A percentile compares a stretch with the other conserved stretches of the same genome.
These are phyloP conservation scores for Oscheius sp. DNA, from an alignment of 2,888 invertebrate genomes.

Conservation along the genomic window DNA sequence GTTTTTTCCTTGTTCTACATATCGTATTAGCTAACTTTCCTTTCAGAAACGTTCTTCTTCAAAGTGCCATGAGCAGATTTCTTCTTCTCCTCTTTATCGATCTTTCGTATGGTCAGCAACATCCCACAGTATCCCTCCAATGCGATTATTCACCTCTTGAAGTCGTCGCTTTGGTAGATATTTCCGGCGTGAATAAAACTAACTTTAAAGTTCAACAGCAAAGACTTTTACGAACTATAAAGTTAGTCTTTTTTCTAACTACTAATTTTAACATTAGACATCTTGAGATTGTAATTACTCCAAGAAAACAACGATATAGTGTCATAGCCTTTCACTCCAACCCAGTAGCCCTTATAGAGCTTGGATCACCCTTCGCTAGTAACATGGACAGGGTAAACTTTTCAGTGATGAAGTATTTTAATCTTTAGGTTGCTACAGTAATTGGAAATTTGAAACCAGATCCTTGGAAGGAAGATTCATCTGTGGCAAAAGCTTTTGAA, in stretches of 20 bases:
- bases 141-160: slow-evolving; percentile 25
- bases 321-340: slow-evolving; percentile 47
- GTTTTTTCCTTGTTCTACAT: too few species aligned
- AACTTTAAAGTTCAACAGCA: slow-evolving; percentile 28
- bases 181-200: slow-evolving; percentile 20
- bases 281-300: not conserved
- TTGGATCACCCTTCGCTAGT: slow-evolving; percentile 22
- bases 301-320: not conserved
- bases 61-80: too few species aligned
- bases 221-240: slow-evolving; percentile 7
- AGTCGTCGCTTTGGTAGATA: slow-evolving; percentile 22
- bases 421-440: slow-evolving; percentile 9
- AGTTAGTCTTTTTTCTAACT: not conserved
- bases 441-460: slow-evolving; percentile 34
- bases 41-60: not conserved
- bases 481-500: slow-evolving; percentile 46
- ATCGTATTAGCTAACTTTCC: too few species aligned
- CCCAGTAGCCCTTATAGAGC: slow-evolving; percentile 34
- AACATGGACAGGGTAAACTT: slow-evolving; percentile 22
- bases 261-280: slow-evolving; percentile 9
- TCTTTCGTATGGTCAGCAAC: not conserved
- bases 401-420: not conserved
- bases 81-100: not conserved
- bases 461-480: slow-evolving; percentile 31
- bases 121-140: not conserved